phyloP scores from a whole-genome alignment of 2,113 vertebrate species.

The Helogale parvula region DNA sequence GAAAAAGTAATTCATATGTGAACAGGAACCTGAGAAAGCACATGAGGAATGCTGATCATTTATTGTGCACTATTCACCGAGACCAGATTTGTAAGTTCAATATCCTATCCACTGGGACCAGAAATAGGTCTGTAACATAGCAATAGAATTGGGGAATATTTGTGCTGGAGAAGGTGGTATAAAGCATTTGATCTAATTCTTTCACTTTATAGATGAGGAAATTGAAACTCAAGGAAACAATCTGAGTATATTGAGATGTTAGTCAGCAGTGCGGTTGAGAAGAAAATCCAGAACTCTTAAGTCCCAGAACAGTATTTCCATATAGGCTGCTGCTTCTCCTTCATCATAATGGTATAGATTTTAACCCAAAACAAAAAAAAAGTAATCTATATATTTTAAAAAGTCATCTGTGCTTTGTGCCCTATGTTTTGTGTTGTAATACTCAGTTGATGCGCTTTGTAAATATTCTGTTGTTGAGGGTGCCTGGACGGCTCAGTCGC shows the following conservation, averaged over 20 bases:
- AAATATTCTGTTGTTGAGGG: neutral
- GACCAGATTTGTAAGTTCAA: neutral
- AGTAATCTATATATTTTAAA: neutral
- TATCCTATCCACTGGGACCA: neutral
- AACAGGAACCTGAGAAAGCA: neutral
- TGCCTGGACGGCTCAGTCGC: too few species aligned
- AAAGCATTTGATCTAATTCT: neutral
- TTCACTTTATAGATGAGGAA: conserved; percentile 41
- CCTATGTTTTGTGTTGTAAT: neutral
- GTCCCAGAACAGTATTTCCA: neutral
- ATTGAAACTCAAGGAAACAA: conserved; percentile 14
- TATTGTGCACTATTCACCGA: neutral
- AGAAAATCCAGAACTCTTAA: neutral
- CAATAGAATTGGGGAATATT: neutral
- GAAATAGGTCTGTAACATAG: neutral
- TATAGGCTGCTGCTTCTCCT: rapidly evolving
- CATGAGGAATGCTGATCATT: neutral
- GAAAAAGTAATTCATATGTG: neutral
- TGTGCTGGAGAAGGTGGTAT: neutral
- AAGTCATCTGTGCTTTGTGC: neutral
- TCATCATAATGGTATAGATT: neutral
- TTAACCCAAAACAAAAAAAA: neutral
- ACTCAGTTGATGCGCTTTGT: neutral
- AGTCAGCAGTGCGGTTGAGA: neutral
- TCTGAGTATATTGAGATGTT: neutral